Conservation (phyloP, 2,888 invertebrate genomes). For the Belgica antarctica region DNA sequence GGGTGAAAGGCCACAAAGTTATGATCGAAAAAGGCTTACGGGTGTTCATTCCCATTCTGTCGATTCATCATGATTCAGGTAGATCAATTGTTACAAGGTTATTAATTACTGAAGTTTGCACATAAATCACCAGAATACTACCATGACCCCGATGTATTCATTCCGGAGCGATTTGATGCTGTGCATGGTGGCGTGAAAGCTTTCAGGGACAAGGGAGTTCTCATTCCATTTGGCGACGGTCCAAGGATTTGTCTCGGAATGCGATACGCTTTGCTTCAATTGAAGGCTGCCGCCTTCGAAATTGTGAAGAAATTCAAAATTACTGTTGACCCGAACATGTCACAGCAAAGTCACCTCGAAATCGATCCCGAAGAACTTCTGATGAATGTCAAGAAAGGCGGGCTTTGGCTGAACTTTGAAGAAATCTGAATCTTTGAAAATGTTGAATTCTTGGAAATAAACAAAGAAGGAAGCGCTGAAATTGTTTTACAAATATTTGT, state of each 20-base stretch:
- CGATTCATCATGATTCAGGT: conserved; percentile 45
- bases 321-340: conserved; percentile 48
- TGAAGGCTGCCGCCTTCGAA: conserved; percentile 51
- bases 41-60: conserved; percentile 25
- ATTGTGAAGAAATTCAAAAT: conserved; percentile 51
- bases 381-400: conserved; percentile 48
- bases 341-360: conserved; percentile 50
- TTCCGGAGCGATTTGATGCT: conserved; percentile 57
- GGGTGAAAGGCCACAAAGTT: conserved; percentile 1
- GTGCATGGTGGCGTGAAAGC: conserved; percentile 49
- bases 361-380: conserved; percentile 49
- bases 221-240: conserved; percentile 54
- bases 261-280: conserved; percentile 52
- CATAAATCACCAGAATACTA: conserved; percentile 56
- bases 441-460: too few species aligned
- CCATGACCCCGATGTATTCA: conserved; percentile 57
- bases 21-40: conserved; percentile 14
- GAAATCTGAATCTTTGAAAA: too few species aligned
- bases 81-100: background rate
- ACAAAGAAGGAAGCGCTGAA: too few species aligned
- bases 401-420: conserved; percentile 38
- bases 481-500: too few species aligned
- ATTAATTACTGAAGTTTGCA: conserved; percentile 53
- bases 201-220: conserved; percentile 48
- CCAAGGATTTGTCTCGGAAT: conserved; percentile 54